A percentile compares a stretch with the other conserved stretches of the same genome.
phyloP scores from a whole-genome alignment of 2,888 invertebrate species.

The Rhorus exstirpatorius region DNA sequence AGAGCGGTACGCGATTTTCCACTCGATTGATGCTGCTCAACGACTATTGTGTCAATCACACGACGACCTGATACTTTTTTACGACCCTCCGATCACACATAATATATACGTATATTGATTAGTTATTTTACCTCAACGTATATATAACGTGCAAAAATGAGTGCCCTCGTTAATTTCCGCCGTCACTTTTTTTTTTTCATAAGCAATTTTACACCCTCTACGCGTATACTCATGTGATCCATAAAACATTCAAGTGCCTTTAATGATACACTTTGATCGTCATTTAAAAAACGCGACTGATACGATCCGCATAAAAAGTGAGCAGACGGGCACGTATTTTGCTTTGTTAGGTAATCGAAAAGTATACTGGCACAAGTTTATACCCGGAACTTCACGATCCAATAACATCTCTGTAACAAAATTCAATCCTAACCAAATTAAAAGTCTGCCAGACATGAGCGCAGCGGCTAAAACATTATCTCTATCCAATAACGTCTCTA shows the following conservation, averaged over 20 bases:
- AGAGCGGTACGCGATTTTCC: constrained; percentile 58
- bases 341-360: too few relatives aligned
- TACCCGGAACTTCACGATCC: too few relatives aligned
- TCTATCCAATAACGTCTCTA: too few relatives aligned
- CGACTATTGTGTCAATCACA: constrained; percentile 35
- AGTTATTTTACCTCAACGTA: neutral
- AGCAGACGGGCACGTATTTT: too few relatives aligned
- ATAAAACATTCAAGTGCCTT: neutral
- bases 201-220: neutral
- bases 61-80: constrained; percentile 17
- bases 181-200: neutral
- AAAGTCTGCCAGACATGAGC: too few relatives aligned
- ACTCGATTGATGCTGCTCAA: constrained; percentile 58
- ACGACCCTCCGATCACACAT: neutral
- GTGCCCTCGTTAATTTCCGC: neutral
- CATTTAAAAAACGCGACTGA: too few relatives aligned
- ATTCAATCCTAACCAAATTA: too few relatives aligned
- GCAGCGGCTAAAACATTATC: too few relatives aligned
- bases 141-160: neutral
- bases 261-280: too few relatives aligned
- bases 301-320: too few relatives aligned
- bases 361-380: too few relatives aligned
- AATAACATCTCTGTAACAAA: too few relatives aligned
- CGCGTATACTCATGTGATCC: neutral
- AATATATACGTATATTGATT: neutral